Percentiles rank a stretch among this genome's conserved stretches.
phyloP scores from a whole-genome alignment of 53 echinoderm and acorn worm genomes.

The Temnopleurus reevesii region DNA sequence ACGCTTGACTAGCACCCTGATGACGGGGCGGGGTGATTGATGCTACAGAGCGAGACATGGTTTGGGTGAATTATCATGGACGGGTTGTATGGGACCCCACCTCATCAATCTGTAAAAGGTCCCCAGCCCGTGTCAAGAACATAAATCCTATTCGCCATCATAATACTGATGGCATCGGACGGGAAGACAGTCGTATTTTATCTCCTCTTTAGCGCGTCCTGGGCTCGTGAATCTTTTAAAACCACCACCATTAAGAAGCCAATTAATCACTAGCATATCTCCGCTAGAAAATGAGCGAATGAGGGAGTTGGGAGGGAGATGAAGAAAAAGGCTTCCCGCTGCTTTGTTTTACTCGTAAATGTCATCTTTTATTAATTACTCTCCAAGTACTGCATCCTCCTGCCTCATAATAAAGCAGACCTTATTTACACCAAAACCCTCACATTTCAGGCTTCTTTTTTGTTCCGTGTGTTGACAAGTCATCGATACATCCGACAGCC shows the following conservation, averaged over 20 bases:
- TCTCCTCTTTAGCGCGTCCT: slow-evolving; percentile 41
- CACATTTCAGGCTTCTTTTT: slow-evolving; percentile 16
- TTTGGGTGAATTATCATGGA: slow-evolving; percentile 45
- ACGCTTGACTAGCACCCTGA: slow-evolving; percentile 47
- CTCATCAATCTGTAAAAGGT: slow-evolving; percentile 33
- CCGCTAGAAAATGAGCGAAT: background rate
- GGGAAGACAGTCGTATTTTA: slow-evolving; percentile 30
- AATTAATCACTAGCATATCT: slow-evolving; percentile 58
- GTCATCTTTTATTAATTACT: slow-evolving; percentile 53
- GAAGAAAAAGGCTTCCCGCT: background rate
- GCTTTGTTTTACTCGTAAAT: slow-evolving; percentile 48
- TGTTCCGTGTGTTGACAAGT: slow-evolving; percentile 30
- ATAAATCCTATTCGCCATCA: slow-evolving; percentile 51
- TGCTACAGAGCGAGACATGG: background rate
- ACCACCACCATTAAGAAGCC: slow-evolving; percentile 45
- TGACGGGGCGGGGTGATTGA: slow-evolving; percentile 57
- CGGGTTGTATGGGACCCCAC: slow-evolving; percentile 17
- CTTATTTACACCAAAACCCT: slow-evolving; percentile 16
- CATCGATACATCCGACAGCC: slow-evolving; percentile 37
- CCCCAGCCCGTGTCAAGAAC: slow-evolving; percentile 28
- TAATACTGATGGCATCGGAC: slow-evolving; percentile 44
- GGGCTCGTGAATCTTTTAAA: slow-evolving; percentile 44
- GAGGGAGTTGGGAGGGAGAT: too few relatives aligned
- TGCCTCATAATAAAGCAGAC: slow-evolving; percentile 26
- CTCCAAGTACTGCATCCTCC: slow-evolving; percentile 19